Evolutionary conservation across 2,888 invertebrate genomes (phyloP).

Genomic region (Timandra comae): DNA sequence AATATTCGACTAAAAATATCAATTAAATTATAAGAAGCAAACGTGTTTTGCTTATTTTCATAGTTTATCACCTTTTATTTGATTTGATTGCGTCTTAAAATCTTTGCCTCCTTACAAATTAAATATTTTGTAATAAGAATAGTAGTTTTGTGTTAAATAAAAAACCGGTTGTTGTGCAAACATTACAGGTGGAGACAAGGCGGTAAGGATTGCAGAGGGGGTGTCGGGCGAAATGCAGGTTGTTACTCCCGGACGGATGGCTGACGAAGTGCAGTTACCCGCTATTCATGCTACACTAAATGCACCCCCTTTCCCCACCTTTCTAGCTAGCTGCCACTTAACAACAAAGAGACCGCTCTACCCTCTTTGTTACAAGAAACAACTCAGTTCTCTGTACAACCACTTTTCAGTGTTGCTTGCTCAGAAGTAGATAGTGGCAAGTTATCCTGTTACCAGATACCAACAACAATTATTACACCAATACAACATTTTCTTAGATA

Average conservation of each 20-base stretch:
- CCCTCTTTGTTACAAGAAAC: slow-evolving; percentile 73
- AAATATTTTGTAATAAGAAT: too few relatives aligned
- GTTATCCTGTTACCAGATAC: slow-evolving; percentile 28
- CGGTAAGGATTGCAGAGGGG: slow-evolving; percentile 29
- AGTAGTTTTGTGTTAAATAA: slow-evolving; percentile 7
- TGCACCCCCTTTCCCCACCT: slow-evolving; percentile 48
- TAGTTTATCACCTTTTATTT: too few relatives aligned
- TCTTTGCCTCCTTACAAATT: too few relatives aligned
- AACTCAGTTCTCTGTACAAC: slow-evolving; percentile 54
- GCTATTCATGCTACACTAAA: slow-evolving; percentile 67
- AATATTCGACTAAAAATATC: too few relatives aligned
- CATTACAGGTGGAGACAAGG: slow-evolving; percentile 37
- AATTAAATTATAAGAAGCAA: too few relatives aligned
- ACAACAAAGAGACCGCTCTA: slow-evolving; percentile 73
- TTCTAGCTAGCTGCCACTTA: slow-evolving; percentile 58
- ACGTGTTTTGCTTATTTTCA: too few relatives aligned
- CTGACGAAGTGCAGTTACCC: slow-evolving; percentile 74
- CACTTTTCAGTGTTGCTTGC: slow-evolving; percentile 56
- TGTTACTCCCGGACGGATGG: slow-evolving; percentile 67
- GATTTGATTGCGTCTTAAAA: too few relatives aligned
- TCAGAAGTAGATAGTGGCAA: slow-evolving; percentile 44
- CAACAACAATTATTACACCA: too few relatives aligned
- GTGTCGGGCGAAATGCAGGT: slow-evolving; percentile 51
- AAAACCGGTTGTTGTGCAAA: slow-evolving; percentile 23
- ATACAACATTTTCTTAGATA: too few relatives aligned